Evolutionary conservation across 2,113 vertebrate genomes (phyloP), one percentile per base, ranked within the genome.

Genomic region (Bubo bubo): DNA sequence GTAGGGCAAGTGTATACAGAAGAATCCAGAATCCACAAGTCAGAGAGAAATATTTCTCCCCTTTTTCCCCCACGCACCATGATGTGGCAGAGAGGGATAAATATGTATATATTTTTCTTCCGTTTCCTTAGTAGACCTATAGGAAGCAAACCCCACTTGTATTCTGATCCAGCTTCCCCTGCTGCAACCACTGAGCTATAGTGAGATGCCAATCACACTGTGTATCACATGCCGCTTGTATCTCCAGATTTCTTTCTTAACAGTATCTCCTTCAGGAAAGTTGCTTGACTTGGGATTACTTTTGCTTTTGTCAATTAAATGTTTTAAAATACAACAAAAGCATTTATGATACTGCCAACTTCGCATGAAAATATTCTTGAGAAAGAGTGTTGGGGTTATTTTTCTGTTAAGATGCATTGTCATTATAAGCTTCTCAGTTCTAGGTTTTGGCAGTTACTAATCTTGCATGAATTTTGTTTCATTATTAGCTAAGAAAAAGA

Each of bases 401-500:
- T 20, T 88, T 34, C 14, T 53, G 5, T 26, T 67, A 84, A 63
- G 11, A 56, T 35, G 17, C 21, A 63, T 71, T 77, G 10, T 30
- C 35, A 22, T 63, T 81, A 10, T 12, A 76, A 75, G 22, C 8
- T 11, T 74, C 37, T 73, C 19, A 60, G 8, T 50, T 47, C 19
- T 26, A 67, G 5, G 15, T 35, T 86, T 53, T 73, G 49, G 10
- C 14, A 68, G 74, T 70, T 67, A 55, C 14, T 83, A 27, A 74
- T 79, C 49, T 86, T 81, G 37, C 86, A 60, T 58, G 6, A 16
- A 67, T 92, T 94, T 91, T 83, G 19, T 45, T 71, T 97, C 39
- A 77, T 43, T 43, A 56, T 63, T 79, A 88, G 24, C 50, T 14
- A 83, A 85, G 62, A 71, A 79, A 88, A 91, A 86, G 17, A 2